phyloP scores from a whole-genome alignment of 1,140 invertebrate genomes.

The Arctopsyche grandis region DNA sequence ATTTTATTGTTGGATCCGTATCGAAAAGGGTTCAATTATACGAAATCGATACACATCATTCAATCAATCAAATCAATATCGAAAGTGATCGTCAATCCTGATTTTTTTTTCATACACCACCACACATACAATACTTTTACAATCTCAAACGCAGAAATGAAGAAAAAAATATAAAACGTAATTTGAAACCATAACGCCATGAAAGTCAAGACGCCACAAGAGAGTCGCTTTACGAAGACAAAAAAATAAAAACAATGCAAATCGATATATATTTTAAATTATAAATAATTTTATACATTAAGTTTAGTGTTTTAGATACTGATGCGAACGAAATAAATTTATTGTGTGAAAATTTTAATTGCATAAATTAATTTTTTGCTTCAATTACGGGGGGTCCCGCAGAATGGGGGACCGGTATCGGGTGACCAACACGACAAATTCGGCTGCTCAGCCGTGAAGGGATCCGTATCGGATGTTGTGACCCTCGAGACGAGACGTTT shows the following conservation, averaged over 20 bases:
- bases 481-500: background rate
- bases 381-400: constrained; percentile 29
- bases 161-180: background rate
- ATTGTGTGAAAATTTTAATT: no score
- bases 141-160: background rate
- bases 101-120: background rate
- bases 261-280: background rate
- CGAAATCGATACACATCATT: constrained; percentile 3
- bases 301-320: no score
- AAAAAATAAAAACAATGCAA: background rate
- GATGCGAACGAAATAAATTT: no score
- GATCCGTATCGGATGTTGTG: constrained; percentile 39
- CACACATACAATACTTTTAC: background rate
- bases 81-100: constrained; percentile 2
- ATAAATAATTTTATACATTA: no score
- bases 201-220: constrained; percentile 19
- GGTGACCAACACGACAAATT: constrained; percentile 32
- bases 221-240: background rate
- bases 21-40: background rate
- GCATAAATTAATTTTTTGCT: constrained; percentile 5
- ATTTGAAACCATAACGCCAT: constrained; percentile 7
- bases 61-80: constrained; percentile 23
- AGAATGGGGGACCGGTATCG: constrained; percentile 18
- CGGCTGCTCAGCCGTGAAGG: constrained; percentile 41
- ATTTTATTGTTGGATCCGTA: no score